Evolutionary conservation across 2,888 invertebrate species (phyloP).

Genomic region (Andrena chrysosceles): DNA sequence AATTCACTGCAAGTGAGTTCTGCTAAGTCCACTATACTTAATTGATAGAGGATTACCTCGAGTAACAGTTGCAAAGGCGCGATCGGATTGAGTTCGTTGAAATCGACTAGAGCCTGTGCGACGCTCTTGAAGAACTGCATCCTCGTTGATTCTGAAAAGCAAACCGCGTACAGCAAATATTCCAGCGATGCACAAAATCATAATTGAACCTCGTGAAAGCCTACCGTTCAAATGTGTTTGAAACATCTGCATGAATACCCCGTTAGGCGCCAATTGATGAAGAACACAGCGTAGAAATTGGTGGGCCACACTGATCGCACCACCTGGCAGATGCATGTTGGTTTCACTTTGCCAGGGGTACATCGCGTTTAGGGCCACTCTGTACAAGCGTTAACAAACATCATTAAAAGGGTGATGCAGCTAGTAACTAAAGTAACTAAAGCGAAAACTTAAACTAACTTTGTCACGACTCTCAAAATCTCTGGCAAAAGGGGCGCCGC

Average conservation of each 20-base stretch:
- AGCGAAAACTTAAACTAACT: conserved; percentile 86
- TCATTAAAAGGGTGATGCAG: not conserved
- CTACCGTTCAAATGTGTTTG: conserved; percentile 95
- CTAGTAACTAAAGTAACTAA: not conserved
- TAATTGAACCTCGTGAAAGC: not conserved
- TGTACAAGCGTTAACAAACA: conserved; percentile 76
- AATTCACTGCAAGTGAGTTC: too few relatives aligned
- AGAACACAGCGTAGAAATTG: conserved; percentile 98
- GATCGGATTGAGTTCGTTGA: conserved; percentile 97
- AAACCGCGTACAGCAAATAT: not conserved
- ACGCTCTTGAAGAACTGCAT: conserved; percentile 97
- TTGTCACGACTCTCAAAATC: conserved; percentile 94
- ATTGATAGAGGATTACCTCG: conserved; percentile 87
- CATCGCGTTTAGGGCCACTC: conserved; percentile 91
- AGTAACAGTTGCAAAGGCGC: conserved; percentile 96
- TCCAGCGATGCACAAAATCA: not conserved
- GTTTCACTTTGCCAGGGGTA: conserved; percentile 96
- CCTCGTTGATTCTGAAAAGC: conserved; percentile 88
- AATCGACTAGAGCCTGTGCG: conserved; percentile 96
- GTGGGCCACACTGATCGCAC: conserved; percentile 97
- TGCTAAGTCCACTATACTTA: not conserved
- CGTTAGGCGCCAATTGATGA: conserved; percentile 98
- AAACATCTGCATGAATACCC: conserved; percentile 98
- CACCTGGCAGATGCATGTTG: conserved; percentile 95
- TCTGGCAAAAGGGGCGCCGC: conserved; percentile 98